Base-by-base conservation (phyloP, 2,888 invertebrate genomes). In the Drosophila atripex region DNA sequence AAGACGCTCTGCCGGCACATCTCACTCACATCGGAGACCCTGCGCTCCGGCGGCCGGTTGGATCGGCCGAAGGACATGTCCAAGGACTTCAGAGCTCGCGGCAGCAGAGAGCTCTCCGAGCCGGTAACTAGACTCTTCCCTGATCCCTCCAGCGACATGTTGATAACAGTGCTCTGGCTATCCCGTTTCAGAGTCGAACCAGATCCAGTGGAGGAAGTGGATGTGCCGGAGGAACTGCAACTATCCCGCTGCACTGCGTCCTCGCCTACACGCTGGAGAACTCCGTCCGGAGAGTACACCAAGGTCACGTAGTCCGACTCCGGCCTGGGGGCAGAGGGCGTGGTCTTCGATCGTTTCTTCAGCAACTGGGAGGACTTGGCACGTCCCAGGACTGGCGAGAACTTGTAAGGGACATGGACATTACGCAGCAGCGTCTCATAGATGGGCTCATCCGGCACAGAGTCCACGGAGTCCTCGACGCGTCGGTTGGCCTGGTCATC, bases 381-480 rank as follows among this genome's bases (percentile, higher is more conserved):
- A 11, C 91, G 89, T 11, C 89, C 90, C 61, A 91, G 68, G 5
- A 91, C 83, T 0, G 92, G 91, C 0, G 91, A 91, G 73, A 91
- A 92, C 53, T 92, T 92, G 63, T 92, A 92, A 7, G 92, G 92
- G n/a, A 92, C 92, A 64, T 92, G 92, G 1, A 92, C 92, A 74
- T 92, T 92, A 21, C 92, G 86, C 32, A 91, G 72, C 32, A 92
- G 66, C 2, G 91, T 87, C 73, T 92, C 92, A 61, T 92, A 92
- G 8, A 92, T 90, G 25, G 90, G 92, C 61, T 92, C 92, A 16
- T 89, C 88, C 7, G 60, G 38, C 5, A 49, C 65, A 0, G 59
- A 66, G 6, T 71, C 68, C 2, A 59, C 52, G 7, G 45, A 54
- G 23, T 51, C 47, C 7, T 28, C 30, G 6, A n/a, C n/a, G n/a